Percentiles rank a stretch among this genome's conserved stretches.
These are phyloP conservation scores for Anableps anableps DNA, from an alignment of 2,797 vertebrate genomes.

Conservation along the genomic window DNA sequence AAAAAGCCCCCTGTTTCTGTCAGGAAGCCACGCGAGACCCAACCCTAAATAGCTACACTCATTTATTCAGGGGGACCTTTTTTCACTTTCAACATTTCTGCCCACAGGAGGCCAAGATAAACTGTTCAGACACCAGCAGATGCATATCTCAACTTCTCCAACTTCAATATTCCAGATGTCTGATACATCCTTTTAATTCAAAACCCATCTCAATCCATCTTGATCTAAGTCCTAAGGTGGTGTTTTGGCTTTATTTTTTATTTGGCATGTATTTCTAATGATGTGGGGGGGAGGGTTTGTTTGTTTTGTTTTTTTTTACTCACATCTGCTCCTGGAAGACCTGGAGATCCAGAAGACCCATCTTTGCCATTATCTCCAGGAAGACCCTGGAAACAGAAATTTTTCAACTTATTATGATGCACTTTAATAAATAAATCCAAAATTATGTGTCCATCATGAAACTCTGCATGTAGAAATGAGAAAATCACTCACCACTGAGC, in stretches of 20 bases:
- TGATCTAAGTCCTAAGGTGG: not conserved
- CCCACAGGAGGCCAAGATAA: slow-evolving; percentile 53
- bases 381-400: slow-evolving; percentile 79
- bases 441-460: not conserved
- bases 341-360: slow-evolving; percentile 85
- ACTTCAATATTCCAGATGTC: not conserved
- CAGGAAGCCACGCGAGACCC: slow-evolving; percentile 61
- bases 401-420: not conserved
- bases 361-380: slow-evolving; percentile 88
- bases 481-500: slow-evolving; percentile 72
- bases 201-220: not conserved
- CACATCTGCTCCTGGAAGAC: slow-evolving; percentile 90
- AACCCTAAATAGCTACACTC: slow-evolving; percentile 60
- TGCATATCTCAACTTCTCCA: slow-evolving; percentile 24
- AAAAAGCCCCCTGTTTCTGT: slow-evolving; percentile 79
- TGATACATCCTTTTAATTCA: slow-evolving; percentile 22
- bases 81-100: slow-evolving; percentile 23
- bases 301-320: slow-evolving; percentile 76
- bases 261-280: too few species aligned
- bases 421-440: not conserved
- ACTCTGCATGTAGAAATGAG: not conserved
- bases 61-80: slow-evolving; percentile 47
- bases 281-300: too few species aligned
- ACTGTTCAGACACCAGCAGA: slow-evolving; percentile 52
- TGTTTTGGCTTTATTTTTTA: too few species aligned